A percentile compares a stretch with the other conserved stretches of the same genome.
These are phyloP conservation scores for Sander lucioperca DNA, from an alignment of 2,113 vertebrate genomes.

Conservation along the genomic window DNA sequence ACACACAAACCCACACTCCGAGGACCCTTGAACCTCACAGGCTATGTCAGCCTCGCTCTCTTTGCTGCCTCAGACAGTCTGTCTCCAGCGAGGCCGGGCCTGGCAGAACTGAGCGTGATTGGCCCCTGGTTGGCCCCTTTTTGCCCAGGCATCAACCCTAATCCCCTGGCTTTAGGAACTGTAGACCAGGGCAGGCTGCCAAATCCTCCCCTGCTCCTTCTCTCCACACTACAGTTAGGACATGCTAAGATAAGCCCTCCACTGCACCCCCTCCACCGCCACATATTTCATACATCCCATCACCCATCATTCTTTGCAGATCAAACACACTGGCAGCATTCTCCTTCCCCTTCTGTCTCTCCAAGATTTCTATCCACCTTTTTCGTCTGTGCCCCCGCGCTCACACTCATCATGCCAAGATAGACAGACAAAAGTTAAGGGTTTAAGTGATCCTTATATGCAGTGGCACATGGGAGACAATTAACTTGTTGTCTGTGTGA, in stretches of 20 bases:
- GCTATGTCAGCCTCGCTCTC: conserved; percentile 57
- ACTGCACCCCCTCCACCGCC: conserved; percentile 6
- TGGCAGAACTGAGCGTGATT: conserved; percentile 73
- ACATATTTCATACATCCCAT: conserved; percentile 64
- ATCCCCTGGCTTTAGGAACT: conserved; percentile 80
- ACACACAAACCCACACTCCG: conserved; percentile 42
- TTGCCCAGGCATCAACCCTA: conserved; percentile 80
- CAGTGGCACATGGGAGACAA: conserved; percentile 46
- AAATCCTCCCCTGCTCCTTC: conserved; percentile 75
- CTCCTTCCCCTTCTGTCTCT: conserved; percentile 31
- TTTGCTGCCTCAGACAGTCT: conserved; percentile 77
- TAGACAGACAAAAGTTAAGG: conserved; percentile 23
- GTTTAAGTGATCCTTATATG: conserved; percentile 44
- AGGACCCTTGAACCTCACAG: conserved; percentile 71
- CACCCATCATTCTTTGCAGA: conserved; percentile 50
- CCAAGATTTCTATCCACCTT: conserved; percentile 23
- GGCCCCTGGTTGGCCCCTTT: conserved; percentile 80
- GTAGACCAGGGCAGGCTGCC: conserved; percentile 74
- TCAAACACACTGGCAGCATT: conserved; percentile 52
- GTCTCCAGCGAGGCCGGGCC: conserved; percentile 77
- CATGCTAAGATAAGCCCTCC: conserved; percentile 69
- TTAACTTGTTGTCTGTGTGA: conserved; percentile 31
- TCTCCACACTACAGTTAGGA: conserved; percentile 71
- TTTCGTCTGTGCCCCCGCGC: neutral
- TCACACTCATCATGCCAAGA: conserved; percentile 38